These are phyloP conservation scores for Illadopsis cleaveri DNA, from an alignment of 2,113 vertebrate genomes.

Conservation along the genomic window DNA sequence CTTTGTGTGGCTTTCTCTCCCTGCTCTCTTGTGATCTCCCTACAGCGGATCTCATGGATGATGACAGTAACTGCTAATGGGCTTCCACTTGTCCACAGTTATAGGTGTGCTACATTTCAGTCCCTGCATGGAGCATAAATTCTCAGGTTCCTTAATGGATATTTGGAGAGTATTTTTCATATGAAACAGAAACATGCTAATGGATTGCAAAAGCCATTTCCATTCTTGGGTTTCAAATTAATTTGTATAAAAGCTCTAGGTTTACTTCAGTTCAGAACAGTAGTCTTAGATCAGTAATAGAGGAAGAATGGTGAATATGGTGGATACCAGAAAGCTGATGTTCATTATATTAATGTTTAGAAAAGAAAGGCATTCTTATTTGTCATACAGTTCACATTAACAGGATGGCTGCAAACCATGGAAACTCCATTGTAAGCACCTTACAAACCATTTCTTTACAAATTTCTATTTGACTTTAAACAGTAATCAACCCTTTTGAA, in stretches of 20 bases:
- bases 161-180: neutral
- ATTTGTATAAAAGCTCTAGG: neutral
- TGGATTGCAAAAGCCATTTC: neutral
- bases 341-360: neutral
- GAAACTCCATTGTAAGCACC: neutral
- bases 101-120: neutral
- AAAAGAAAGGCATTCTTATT: constrained; percentile 6
- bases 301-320: neutral
- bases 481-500: neutral
- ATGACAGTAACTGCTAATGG: constrained; percentile 44
- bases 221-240: constrained; percentile 23
- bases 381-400: neutral
- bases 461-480: neutral
- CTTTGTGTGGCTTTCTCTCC: constrained; percentile 25
- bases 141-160: constrained; percentile 26
- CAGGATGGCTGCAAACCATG: neutral
- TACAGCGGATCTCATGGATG: constrained; percentile 5
- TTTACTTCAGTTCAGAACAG: constrained; percentile 29
- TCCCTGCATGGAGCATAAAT: neutral
- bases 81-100: neutral
- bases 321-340: neutral
- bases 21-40: constrained; percentile 18
- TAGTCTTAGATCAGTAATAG: constrained; percentile 8
- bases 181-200: neutral
- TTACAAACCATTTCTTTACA: neutral